Evolutionary conservation across 2,113 vertebrate species (phyloP), one percentile per base, ranked within the genome.

Genomic region (Cebidichthys violaceus): DNA sequence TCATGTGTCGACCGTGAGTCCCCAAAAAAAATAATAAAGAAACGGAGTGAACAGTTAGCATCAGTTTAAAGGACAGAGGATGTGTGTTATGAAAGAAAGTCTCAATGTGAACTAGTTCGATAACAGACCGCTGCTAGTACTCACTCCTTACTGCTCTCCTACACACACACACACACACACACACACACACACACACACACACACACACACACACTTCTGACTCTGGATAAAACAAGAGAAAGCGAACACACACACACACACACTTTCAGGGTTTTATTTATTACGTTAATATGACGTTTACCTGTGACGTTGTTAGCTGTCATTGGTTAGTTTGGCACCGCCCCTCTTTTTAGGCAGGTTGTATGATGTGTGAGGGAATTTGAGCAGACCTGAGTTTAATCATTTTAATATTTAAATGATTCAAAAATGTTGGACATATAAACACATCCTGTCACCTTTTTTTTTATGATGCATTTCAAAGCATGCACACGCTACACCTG

Each of bases 1-100:
- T 90, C 94, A 2, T 94, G 95, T 52, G 85, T 96, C 61, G 95
- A 96, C 84, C 95, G 95, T 96, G 91, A 95, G 95, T 94, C 4
- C 43, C 4, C 3, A 33, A 33, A 33, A 18, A 3, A 43, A 55
- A n/a, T n/a, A n/a, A n/a, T n/a, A n/a, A n/a, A n/a, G n/a, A n/a
- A n/a, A n/a, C n/a, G n/a, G n/a, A 27, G 0, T 13, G 10, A 37
- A 29, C 1, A 1, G 11, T n/a, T 5, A 14, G 22, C 35, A 17
- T 41, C 13, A 11, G 8, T 20, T 29, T 7, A 24, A 1, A 14
- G 9, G 54, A 31, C 68, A 13, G 10, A 33, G 33, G 33, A 7
- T 50, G 10, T 61, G 22, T 73, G 14, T 66, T 52, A 47, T 37
- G 65, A 10, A 41, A 47, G 11, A 37, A 17, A 37, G 22, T 3